These are phyloP conservation scores for Aplidium turbinatum DNA, from an alignment of 23 tunicate genomes.

Conservation along the genomic window DNA sequence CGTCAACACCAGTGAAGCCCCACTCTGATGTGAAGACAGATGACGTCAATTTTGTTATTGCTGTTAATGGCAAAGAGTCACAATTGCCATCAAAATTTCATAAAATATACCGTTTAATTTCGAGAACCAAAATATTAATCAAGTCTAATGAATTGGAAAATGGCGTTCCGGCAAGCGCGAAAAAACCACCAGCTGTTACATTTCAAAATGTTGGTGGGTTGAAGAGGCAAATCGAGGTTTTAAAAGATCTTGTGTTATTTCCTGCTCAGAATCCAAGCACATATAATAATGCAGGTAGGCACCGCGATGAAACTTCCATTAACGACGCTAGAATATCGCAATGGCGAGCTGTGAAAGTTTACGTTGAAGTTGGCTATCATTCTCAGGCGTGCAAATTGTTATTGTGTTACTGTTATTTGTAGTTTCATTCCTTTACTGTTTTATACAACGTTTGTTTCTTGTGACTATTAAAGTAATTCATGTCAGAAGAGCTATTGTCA, in stretches of 20 bases:
- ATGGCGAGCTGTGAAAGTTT: too few relatives aligned
- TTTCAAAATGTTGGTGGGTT: slow-evolving; percentile 69
- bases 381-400: neutral
- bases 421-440: neutral
- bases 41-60: neutral
- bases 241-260: slow-evolving; percentile 39
- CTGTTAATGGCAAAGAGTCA: neutral
- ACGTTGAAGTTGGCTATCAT: too few relatives aligned
- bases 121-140: slow-evolving; percentile 25
- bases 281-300: slow-evolving; percentile 47
- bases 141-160: neutral
- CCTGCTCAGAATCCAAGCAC: slow-evolving; percentile 42
- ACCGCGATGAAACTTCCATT: too few relatives aligned
- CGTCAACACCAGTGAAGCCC: slow-evolving; percentile 33
- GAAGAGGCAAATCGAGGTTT: slow-evolving; percentile 27
- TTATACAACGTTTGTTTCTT: neutral
- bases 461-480: neutral
- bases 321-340: too few relatives aligned
- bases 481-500: neutral
- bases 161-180: neutral
- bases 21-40: neutral
- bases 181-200: neutral
- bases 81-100: neutral
- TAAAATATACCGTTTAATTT: slow-evolving; percentile 27
- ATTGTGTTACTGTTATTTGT: neutral